Base-by-base conservation (phyloP, 1,140 invertebrate genomes). In the Drosophila repleta region DNA sequence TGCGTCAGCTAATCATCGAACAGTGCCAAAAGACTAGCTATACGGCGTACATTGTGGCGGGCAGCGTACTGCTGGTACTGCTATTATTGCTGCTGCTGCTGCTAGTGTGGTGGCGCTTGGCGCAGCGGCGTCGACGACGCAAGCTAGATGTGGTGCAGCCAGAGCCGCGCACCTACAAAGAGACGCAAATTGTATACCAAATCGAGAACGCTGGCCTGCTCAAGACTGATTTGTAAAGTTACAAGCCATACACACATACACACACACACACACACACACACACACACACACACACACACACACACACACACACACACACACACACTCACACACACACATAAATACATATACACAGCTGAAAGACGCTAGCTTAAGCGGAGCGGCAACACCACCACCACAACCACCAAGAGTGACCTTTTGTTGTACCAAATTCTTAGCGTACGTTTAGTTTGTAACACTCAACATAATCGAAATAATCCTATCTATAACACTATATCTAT, bases 181-280 rank as follows among this genome's bases (percentile, higher is more conserved):
- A 97, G 92, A 97, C 96, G 3, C 96, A 97, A 91, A 94, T 97
- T 79, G 95, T 96, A 91, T 95, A 96, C 74, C 95, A 96, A 85
- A 95, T 96, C 52, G 96, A 97, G 93, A 95, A 95, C 83, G 95
- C 96, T 8, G 95, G 96, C 89, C 94, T 96, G 20, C 92, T 97
- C 26, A 96, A 95, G 20, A 96, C 96, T 51, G 95, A 96, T 91
- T 94, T 96, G 92, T 96, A 90, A 87, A 71, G 26, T 39, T 63
- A 72, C 37, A 60, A 60, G 57, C 53, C 32, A 49, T 20, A 66
- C 45, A 49, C 41, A 63, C 32, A 68, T 15, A 53, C 63, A 61
- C 64, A 58, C 11, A 56, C 0, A 51, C 60, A 48, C 29, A 58
- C 29, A 67, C 46, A 67, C 46, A 76, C 64, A 71, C 39, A 64